Base-by-base conservation (phyloP, 2,113 vertebrate species). In the Archocentrus centrarchus region DNA sequence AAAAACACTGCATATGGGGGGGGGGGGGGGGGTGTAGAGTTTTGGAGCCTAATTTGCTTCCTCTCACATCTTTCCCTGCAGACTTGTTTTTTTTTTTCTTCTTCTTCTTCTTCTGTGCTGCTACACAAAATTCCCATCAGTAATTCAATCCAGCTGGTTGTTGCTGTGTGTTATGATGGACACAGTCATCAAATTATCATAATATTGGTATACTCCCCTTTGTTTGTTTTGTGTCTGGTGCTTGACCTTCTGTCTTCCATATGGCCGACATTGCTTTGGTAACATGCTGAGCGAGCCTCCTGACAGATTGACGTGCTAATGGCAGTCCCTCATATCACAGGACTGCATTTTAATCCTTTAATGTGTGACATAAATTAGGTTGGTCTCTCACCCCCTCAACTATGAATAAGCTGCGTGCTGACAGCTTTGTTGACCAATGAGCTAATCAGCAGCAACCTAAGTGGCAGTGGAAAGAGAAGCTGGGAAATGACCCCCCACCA, bases 291-390 rank as follows among this genome's bases (percentile, higher is more conserved):
- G 80, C 79, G 89, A 92, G 86, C 80, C 86, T 75, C 75, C 80
- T 84, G 86, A 93, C 91, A 88, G 91, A 90, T 80, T 85, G 91
- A 88, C 85, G 80, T 22, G 76, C 53, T 91, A 89, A 92, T 90
- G 70, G 59, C 61, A 2, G 63, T 77, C 85, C 75, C 44, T 86
- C 83, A 64, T 87, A 91, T 88, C 79, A 76, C 81, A 30, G n/a
- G n/a, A 62, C 90, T 80, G 78, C 88, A 66, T 93, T 92, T 91
- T 87, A 94, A 93, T 94, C 85, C 85, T 84, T 90, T 89, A 92
- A 90, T 86, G 86, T 88, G 88, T 37, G 22, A 50, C 66, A 64
- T 80, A 83, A 94, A 92, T 88, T 89, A 92, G 88, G 87, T 92
- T 88, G 86, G 75, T 85, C 79, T 88, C 59, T 81, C 85, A 61